Evolutionary conservation across 2,888 invertebrate genomes (phyloP).

Genomic region (Seira sanloemensis): DNA sequence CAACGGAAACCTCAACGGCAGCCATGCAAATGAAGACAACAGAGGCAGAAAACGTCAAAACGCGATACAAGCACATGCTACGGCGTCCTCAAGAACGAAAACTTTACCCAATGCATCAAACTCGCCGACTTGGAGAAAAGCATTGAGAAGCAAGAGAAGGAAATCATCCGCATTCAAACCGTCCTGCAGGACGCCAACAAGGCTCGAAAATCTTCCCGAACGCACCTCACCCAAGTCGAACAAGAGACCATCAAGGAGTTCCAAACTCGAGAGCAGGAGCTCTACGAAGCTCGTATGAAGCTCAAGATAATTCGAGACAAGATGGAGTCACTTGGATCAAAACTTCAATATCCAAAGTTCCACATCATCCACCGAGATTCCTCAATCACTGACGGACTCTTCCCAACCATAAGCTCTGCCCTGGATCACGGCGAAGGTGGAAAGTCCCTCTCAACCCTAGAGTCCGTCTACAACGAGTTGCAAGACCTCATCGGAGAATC

Average conservation of each 20-base stretch:
- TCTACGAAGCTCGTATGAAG: slow-evolving; percentile 68
- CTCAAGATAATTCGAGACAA: slow-evolving; percentile 71
- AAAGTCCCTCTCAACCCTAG: slow-evolving; percentile 63
- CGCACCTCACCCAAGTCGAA: slow-evolving; percentile 67
- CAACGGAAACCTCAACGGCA: slow-evolving; percentile 70
- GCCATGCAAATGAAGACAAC: slow-evolving; percentile 73
- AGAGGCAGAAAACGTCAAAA: slow-evolving; percentile 72
- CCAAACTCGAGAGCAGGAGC: slow-evolving; percentile 67
- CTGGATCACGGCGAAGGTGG: slow-evolving; percentile 50
- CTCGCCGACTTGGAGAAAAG: slow-evolving; percentile 60
- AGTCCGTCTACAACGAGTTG: slow-evolving; percentile 68
- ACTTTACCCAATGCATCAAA: slow-evolving; percentile 64
- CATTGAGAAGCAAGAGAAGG: slow-evolving; percentile 64
- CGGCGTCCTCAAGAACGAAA: slow-evolving; percentile 67
- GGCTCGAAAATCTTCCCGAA: slow-evolving; percentile 62
- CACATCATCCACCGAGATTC: slow-evolving; percentile 73
- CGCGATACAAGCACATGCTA: slow-evolving; percentile 71
- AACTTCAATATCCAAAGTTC: slow-evolving; percentile 71
- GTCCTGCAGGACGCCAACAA: slow-evolving; percentile 66
- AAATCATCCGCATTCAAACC: slow-evolving; percentile 56
- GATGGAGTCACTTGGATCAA: slow-evolving; percentile 72
- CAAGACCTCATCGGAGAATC: slow-evolving; percentile 71
- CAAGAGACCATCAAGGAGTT: slow-evolving; percentile 69
- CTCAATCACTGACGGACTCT: slow-evolving; percentile 69
- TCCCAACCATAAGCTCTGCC: slow-evolving; percentile 18